phyloP scores from a whole-genome alignment of 2,888 invertebrate genomes.

The Aromia moschata region DNA sequence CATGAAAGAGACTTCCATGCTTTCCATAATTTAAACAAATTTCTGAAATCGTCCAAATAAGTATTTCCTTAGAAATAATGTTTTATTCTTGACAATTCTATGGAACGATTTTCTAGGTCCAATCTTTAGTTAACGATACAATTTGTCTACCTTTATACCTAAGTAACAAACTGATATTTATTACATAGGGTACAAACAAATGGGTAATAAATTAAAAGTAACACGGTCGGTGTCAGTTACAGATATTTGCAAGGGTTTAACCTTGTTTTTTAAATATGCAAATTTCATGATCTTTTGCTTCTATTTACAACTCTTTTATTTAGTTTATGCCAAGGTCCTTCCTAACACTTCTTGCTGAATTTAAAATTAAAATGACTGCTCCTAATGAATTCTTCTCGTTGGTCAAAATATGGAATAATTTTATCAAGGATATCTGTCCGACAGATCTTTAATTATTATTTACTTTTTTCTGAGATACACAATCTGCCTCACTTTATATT shows the following conservation, averaged over 20 bases:
- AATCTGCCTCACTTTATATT: no score
- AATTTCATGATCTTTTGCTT: slow-evolving; percentile 32
- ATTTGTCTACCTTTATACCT: neutral
- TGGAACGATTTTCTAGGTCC: no score
- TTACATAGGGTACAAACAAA: slow-evolving; percentile 23
- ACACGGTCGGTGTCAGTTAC: slow-evolving; percentile 38
- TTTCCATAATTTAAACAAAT: neutral
- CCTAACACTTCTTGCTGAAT: slow-evolving; percentile 17
- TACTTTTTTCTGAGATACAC: neutral
- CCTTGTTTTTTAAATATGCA: slow-evolving; percentile 41
- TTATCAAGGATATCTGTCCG: slow-evolving; percentile 18
- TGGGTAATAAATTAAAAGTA: slow-evolving; percentile 42
- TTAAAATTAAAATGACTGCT: slow-evolving; percentile 16
- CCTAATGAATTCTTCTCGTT: slow-evolving; percentile 16
- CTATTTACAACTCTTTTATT: slow-evolving; percentile 37
- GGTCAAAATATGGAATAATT: slow-evolving; percentile 10
- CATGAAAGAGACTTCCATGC: no score
- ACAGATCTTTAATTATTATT: no score
- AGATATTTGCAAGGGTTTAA: slow-evolving; percentile 42
- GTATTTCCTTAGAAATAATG: neutral
- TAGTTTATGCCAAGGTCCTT: slow-evolving; percentile 27
- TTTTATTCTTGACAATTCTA: neutral
- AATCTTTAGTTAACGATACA: slow-evolving; percentile 3
- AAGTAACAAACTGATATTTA: slow-evolving; percentile 35
- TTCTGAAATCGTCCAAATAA: neutral